Conservation (phyloP, 2,113 vertebrate species). For the Takifugu bimaculatus region DNA sequence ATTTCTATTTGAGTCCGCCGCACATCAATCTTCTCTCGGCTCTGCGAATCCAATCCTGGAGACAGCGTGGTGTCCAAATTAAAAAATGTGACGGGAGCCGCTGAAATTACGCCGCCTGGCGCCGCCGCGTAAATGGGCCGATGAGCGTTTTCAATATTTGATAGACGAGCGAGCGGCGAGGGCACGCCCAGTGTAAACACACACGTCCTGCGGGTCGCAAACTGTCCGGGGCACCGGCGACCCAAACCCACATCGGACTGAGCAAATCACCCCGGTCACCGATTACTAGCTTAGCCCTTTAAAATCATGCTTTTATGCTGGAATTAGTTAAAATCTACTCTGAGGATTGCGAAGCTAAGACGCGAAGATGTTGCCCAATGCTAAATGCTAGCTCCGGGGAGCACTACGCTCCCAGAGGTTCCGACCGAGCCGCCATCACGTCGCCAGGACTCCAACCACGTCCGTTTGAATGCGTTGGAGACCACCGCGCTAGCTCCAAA, state of each 20-base stretch:
- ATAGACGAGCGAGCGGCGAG: constrained; percentile 16
- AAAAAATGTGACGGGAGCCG: constrained; percentile 39
- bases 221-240: too few species aligned
- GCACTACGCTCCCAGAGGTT: too few species aligned
- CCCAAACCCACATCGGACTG: too few species aligned
- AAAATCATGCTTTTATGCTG: too few species aligned
- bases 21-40: constrained; percentile 24
- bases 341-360: too few species aligned
- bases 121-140: constrained; percentile 32
- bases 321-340: too few species aligned
- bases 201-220: not conserved
- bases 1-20: constrained; percentile 25
- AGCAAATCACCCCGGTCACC: too few species aligned
- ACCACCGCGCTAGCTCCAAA: constrained; percentile 42
- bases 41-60: constrained; percentile 47
- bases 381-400: too few species aligned
- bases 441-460: constrained; percentile 1
- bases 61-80: constrained; percentile 57
- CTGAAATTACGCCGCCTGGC: constrained; percentile 19
- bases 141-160: constrained; percentile 42
- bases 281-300: too few species aligned
- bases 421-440: too few species aligned
- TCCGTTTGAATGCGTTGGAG: constrained; percentile 19
- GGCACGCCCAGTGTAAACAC: constrained; percentile 5
- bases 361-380: too few species aligned